These are phyloP conservation scores for Agelas oroides DNA, from an alignment of 37 sponge, comb jelly and placozoan genomes.

Conservation along the genomic window DNA sequence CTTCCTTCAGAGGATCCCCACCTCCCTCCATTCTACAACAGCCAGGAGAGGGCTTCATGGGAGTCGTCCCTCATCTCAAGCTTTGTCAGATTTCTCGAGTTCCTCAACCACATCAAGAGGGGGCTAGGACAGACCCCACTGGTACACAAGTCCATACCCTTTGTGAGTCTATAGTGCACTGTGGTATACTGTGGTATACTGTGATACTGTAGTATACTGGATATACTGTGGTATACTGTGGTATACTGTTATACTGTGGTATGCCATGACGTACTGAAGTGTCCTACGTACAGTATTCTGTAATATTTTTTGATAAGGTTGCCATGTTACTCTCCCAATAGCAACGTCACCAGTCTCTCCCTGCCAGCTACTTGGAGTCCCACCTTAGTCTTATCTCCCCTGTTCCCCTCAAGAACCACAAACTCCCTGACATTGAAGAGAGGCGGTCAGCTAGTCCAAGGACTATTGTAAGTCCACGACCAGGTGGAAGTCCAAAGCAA, in stretches of 20 bases:
- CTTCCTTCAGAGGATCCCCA: conserved; percentile 42
- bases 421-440: not conserved
- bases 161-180: not conserved
- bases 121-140: no score
- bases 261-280: no score
- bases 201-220: not conserved
- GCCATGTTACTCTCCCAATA: no score
- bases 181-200: not conserved
- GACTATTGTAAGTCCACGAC: not conserved
- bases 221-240: not conserved
- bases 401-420: not conserved
- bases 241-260: not conserved
- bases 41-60: not conserved
- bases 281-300: no score
- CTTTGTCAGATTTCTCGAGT: conserved; percentile 75
- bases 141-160: no score
- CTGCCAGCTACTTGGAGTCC: not conserved
- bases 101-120: conserved; percentile 75
- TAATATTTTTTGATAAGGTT: no score
- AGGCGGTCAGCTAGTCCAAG: no score
- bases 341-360: conserved; percentile 26
- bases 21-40: not conserved
- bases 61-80: conserved; percentile 28
- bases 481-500: not conserved
- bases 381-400: not conserved